These are phyloP conservation scores for Caenorhabditis sinica DNA, from an alignment of 2,888 invertebrate genomes.

Conservation along the genomic window DNA sequence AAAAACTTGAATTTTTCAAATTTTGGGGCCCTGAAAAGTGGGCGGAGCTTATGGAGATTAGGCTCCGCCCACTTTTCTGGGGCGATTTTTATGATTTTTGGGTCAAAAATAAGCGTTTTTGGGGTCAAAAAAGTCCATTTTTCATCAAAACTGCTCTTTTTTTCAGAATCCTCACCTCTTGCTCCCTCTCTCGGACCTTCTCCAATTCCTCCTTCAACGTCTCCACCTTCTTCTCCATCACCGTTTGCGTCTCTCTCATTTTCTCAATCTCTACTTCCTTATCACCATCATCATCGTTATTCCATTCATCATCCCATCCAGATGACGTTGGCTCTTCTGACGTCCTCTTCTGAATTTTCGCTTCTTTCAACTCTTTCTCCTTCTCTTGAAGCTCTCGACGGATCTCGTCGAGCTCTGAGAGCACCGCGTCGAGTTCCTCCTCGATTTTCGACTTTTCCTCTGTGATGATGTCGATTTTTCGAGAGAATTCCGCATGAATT, in stretches of 20 bases:
- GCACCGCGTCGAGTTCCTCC: not conserved
- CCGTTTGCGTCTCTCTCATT: slow-evolving; percentile 37
- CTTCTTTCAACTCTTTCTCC: not conserved
- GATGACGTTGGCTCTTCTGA: not conserved
- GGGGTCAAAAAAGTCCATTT: too few relatives aligned
- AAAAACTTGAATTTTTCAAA: too few relatives aligned
- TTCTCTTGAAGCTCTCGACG: not conserved
- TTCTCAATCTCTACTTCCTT: slow-evolving; percentile 43
- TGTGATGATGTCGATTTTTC: slow-evolving; percentile 3
- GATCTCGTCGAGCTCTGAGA: slow-evolving; percentile 17
- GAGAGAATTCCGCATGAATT: slow-evolving; percentile 1
- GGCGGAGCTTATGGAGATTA: too few relatives aligned
- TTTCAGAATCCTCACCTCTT: slow-evolving; percentile 10
- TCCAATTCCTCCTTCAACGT: slow-evolving; percentile 34
- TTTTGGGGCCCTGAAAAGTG: too few relatives aligned
- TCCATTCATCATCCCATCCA: slow-evolving; percentile 36
- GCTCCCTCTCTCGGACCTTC: slow-evolving; percentile 7
- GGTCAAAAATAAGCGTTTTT: too few relatives aligned
- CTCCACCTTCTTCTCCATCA: slow-evolving; percentile 27
- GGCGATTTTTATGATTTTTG: too few relatives aligned
- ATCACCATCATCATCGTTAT: too few relatives aligned
- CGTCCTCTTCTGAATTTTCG: not conserved
- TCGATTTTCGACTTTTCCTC: not conserved
- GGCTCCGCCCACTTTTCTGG: too few relatives aligned
- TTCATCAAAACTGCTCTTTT: too few relatives aligned